Evolutionary conservation across 2,888 invertebrate genomes (phyloP).

Genomic region (Cerceris rybyensis): DNA sequence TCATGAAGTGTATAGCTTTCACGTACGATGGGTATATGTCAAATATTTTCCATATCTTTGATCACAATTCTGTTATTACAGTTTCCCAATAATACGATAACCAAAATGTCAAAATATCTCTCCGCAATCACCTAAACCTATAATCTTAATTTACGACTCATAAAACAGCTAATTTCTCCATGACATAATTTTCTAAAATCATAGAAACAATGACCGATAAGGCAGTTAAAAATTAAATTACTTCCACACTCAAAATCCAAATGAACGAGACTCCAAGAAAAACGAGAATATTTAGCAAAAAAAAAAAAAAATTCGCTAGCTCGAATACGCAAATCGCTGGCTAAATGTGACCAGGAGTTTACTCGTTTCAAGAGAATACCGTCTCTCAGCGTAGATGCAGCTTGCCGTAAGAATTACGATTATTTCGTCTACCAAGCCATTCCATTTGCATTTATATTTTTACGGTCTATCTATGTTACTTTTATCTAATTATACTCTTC

Average conservation of each 20-base stretch:
- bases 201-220: not conserved
- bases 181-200: not conserved
- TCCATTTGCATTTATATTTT: conserved; percentile 37
- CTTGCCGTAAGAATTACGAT: conserved; percentile 26
- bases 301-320: not conserved
- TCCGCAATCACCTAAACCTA: not conserved
- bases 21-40: not conserved
- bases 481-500: conserved; percentile 27
- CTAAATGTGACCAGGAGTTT: not conserved
- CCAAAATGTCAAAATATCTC: not conserved
- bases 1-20: not conserved
- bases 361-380: not conserved
- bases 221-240: not conserved
- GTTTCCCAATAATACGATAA: not conserved
- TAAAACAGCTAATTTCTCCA: not conserved
- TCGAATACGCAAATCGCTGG: not conserved
- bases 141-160: not conserved
- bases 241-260: not conserved
- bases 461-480: conserved; percentile 25
- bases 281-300: not conserved
- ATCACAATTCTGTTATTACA: not conserved
- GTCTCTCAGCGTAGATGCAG: not conserved
- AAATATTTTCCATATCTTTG: not conserved
- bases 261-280: not conserved
- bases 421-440: conserved; percentile 13